Conservation (phyloP, 2,797 vertebrate genomes). For the Falco biarmicus region DNA sequence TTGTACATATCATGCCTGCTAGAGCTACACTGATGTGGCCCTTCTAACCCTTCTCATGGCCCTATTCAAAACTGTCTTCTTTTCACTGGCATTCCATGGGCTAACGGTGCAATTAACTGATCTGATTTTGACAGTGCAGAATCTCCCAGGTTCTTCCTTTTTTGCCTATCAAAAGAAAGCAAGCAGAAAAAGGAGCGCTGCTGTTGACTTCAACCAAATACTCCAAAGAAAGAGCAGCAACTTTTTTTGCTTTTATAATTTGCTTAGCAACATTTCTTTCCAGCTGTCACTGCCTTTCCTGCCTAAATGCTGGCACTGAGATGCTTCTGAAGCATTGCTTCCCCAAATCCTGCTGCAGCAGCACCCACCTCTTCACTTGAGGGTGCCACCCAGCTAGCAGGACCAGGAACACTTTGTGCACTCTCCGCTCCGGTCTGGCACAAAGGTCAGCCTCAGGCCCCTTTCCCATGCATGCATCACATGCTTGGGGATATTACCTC, state of each 20-base stretch:
- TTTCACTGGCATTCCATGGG: neutral
- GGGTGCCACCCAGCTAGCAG: neutral
- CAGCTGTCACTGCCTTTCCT: neutral
- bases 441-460: neutral
- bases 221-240: neutral
- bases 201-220: neutral
- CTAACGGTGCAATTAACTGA: neutral
- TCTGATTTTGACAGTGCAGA: neutral
- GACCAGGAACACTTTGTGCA: neutral
- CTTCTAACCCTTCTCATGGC: neutral
- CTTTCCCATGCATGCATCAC: neutral
- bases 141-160: neutral
- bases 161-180: neutral
- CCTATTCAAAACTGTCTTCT: neutral
- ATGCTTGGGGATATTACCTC: neutral
- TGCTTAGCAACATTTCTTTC: neutral
- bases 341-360: neutral
- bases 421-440: neutral
- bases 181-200: neutral
- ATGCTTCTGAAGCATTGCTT: neutral
- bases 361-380: neutral
- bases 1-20: neutral
- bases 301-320: neutral
- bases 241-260: neutral
- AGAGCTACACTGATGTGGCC: neutral